Conservation (phyloP, 2,797 vertebrate species). For the Fundulus diaphanus region DNA sequence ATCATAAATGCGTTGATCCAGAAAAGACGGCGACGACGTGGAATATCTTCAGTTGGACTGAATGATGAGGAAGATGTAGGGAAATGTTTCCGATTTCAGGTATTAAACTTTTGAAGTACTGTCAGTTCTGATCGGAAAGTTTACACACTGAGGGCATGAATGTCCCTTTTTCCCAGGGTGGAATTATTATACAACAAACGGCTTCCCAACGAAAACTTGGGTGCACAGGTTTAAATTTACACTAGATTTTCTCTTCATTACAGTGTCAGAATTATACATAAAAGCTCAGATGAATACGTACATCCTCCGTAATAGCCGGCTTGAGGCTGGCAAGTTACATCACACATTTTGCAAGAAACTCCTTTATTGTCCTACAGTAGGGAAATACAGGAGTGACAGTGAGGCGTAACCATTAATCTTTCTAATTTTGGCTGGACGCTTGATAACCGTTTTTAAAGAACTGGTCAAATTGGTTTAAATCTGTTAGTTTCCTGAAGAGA, state of each 20-base stretch:
- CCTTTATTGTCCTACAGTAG: too few species aligned
- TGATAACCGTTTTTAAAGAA: background rate
- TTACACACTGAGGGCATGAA: background rate
- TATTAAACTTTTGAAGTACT: background rate
- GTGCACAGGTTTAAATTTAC: background rate
- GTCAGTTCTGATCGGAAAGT: background rate
- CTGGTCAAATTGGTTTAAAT: background rate
- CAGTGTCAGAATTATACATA: background rate
- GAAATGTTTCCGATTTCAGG: background rate
- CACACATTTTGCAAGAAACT: background rate
- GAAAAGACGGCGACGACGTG: background rate
- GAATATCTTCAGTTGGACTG: constrained; percentile 11
- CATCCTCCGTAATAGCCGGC: background rate
- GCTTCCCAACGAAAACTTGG: background rate
- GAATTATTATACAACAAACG: too few species aligned
- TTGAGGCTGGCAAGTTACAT: background rate
- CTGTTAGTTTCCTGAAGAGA: too few species aligned
- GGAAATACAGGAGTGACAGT: too few species aligned
- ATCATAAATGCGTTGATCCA: constrained; percentile 15
- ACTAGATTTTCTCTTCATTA: background rate
- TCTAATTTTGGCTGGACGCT: background rate
- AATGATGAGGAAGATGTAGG: background rate
- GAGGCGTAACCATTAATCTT: background rate
- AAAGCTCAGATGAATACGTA: background rate
- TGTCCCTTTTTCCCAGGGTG: background rate